Percentiles rank a stretch among this genome's conserved stretches.
Conservation (phyloP, 2,113 vertebrate species). For the Pseudopodoces humilis region DNA sequence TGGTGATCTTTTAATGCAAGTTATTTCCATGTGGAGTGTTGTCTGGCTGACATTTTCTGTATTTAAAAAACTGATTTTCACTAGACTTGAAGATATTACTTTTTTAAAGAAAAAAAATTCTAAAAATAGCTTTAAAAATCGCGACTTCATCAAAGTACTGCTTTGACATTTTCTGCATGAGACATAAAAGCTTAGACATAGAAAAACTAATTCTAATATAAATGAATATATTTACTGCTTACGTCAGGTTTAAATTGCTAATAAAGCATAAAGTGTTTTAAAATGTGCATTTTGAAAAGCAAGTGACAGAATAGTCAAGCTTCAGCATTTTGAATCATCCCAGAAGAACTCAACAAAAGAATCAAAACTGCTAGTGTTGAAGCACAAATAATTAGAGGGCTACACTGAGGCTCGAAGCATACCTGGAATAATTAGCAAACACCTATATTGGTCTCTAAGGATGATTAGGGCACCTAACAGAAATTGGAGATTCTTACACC, state of each 20-base stretch:
- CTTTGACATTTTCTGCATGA: background rate
- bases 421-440: background rate
- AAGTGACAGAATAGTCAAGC: background rate
- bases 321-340: background rate
- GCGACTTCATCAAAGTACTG: background rate
- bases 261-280: background rate
- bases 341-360: background rate
- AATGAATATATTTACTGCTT: background rate
- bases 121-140: background rate
- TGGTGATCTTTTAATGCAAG: background rate
- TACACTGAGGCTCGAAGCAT: background rate
- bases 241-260: background rate
- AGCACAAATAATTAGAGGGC: background rate
- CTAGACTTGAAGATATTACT: background rate
- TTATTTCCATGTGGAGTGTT: background rate
- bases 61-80: background rate
- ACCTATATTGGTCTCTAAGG: background rate
- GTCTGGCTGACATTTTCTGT: background rate
- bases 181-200: background rate
- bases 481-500: background rate
- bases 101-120: background rate
- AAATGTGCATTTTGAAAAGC: background rate
- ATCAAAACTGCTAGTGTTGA: background rate
- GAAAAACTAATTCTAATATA: background rate
- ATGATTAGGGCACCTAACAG: background rate